Conservation (phyloP, 2,797 vertebrate genomes). For the Epinephelus awoara region DNA sequence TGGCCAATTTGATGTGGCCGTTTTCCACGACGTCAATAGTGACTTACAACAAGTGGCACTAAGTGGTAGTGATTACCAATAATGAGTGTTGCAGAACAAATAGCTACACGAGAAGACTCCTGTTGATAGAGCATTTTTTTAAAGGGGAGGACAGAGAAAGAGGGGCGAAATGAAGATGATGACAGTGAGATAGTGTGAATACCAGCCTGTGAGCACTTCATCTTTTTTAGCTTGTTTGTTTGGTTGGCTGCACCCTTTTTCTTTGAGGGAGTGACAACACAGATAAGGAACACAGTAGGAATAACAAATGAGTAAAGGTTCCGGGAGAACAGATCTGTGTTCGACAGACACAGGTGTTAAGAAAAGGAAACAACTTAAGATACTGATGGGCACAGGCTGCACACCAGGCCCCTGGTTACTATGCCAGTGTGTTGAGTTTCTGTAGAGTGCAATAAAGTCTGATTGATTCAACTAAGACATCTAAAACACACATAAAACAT, state of each 20-base stretch:
- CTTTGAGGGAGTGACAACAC: conserved; percentile 1
- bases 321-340: conserved; percentile 14
- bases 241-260: background rate
- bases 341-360: background rate
- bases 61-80: conserved; percentile 68
- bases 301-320: conserved; percentile 1
- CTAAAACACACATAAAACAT: too few species aligned
- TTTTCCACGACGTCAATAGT: conserved; percentile 51
- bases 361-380: conserved; percentile 10
- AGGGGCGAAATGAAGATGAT: conserved; percentile 8
- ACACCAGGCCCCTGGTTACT: background rate
- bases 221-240: conserved; percentile 20
- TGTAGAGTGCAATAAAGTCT: too few species aligned
- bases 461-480: too few species aligned
- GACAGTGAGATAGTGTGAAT: conserved; percentile 1
- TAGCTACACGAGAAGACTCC: conserved; percentile 15
- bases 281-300: background rate
- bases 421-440: too few species aligned
- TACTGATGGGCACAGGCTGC: background rate
- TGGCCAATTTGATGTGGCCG: conserved; percentile 28
- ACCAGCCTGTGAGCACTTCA: background rate
- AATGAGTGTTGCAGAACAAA: conserved; percentile 58
- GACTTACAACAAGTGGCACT: conserved; percentile 52
- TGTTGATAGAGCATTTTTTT: conserved; percentile 4
- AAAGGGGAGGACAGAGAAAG: background rate